Evolutionary conservation across 2,888 invertebrate genomes (phyloP), one percentile per base, ranked within the genome.

Genomic region (Pristionchus maxplancki): DNA sequence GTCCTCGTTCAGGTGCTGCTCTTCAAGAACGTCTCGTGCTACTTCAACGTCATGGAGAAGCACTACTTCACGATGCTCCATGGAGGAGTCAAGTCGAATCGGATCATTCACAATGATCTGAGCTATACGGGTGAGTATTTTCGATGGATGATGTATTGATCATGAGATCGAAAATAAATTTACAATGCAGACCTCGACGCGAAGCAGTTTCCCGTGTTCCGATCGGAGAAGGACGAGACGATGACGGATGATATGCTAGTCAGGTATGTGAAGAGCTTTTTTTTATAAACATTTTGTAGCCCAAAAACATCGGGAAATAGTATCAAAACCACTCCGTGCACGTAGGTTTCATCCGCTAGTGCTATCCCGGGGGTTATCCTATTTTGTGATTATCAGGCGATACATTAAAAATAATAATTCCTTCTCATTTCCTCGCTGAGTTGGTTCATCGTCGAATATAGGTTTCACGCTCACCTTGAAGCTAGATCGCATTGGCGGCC

Each of bases 41-140:
- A 91, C 1, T 90, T 91, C 78, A 91, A 91, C 17, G 90, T 93
- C 81, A 78, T 93, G 34, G 93, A 93, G 87, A 93, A 93, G 89
- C 92, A 93, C 81, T 93, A 92, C 88, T 88, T 90, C 44, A 92
- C 93, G 1, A 90, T 92, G 90, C 31, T 53, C 78, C 74, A 87
- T n/a, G 87, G 78, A 15, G 87, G 87, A 87, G 87, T 87, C 4
- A 24, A 78, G 28, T 15, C 31, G 74, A 78, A 58, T n/a, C 17
- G 87, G 40, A 78, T 87, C 78, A 78, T 87, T 11, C 74, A 87
- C 58, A 87, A 74, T 37, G 87, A 87, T 53, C 74, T 87, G n/a
- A 78, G 53, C 28, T 87, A 87, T 37, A 87, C 78, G 3, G 87
- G 87, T 87, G n/a, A 37, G 87, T n/a, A n/a, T n/a, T n/a, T n/a